These are phyloP conservation scores for Maniola jurtina DNA, from an alignment of 1,140 invertebrate species.

Conservation along the genomic window DNA sequence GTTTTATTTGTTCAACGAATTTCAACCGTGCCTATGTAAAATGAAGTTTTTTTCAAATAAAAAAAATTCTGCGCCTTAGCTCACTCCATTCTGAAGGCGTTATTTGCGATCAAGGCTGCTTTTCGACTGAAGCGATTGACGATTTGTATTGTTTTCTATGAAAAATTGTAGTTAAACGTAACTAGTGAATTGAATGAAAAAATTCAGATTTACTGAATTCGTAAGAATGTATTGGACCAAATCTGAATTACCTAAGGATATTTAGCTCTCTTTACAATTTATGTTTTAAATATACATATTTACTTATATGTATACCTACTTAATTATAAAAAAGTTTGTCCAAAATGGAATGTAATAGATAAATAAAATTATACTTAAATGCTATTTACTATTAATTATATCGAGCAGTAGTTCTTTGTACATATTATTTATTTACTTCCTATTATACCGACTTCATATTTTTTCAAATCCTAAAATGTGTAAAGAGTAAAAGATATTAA, in stretches of 20 bases:
- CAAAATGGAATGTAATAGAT: background rate
- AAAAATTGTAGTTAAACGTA: background rate
- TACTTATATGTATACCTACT: background rate
- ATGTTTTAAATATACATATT: conserved; percentile 33
- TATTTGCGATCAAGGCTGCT: too few species aligned
- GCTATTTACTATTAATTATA: conserved; percentile 28
- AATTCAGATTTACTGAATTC: conserved; percentile 2
- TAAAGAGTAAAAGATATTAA: conserved; percentile 37
- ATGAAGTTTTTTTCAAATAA: too few species aligned
- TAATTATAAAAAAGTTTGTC: conserved; percentile 15
- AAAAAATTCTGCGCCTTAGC: too few species aligned
- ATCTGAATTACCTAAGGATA: conserved; percentile 49
- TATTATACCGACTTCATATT: conserved; percentile 42
- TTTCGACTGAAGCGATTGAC: too few species aligned
- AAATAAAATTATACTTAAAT: conserved; percentile 19
- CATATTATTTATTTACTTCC: conserved; percentile 36
- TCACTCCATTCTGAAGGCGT: too few species aligned
- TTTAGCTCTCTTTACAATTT: conserved; percentile 59
- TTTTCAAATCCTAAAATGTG: conserved; percentile 45
- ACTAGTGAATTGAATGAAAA: background rate
- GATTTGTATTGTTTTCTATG: background rate
- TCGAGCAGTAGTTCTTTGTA: conserved; percentile 32
- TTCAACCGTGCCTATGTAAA: too few species aligned
- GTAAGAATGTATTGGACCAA: conserved; percentile 60
- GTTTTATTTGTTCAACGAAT: too few species aligned